Conservation (phyloP, 2,888 invertebrate genomes). For the Dicycla oo region DNA sequence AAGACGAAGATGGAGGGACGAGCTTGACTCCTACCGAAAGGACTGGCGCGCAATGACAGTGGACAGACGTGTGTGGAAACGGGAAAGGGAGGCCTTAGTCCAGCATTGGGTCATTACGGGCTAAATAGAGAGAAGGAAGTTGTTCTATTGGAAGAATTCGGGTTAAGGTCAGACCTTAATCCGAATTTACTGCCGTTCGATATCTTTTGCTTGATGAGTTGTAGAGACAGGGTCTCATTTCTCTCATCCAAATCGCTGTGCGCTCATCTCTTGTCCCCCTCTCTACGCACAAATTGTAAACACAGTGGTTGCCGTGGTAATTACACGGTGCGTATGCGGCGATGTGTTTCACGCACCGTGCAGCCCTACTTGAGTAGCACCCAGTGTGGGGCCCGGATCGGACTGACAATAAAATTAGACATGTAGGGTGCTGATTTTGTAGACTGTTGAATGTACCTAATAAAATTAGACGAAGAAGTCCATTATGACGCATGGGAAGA, state of each 20-base stretch:
- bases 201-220: not conserved
- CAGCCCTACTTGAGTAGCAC: slow-evolving; percentile 29
- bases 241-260: not conserved
- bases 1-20: no score
- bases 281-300: slow-evolving; percentile 55
- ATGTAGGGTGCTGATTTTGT: not conserved
- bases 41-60: no score
- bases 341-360: slow-evolving; percentile 53
- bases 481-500: not conserved
- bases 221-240: not conserved
- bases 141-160: no score
- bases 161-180: no score
- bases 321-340: slow-evolving; percentile 56
- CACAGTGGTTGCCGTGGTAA: slow-evolving; percentile 57
- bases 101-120: no score
- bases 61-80: no score
- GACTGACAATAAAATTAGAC: slow-evolving; percentile 27
- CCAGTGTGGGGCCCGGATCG: not conserved
- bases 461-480: no score
- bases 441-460: not conserved
- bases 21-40: no score
- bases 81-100: no score
- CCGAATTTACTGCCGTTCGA: not conserved
- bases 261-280: not conserved
- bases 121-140: no score